phyloP scores from a whole-genome alignment of 2,888 invertebrate genomes.

The Ypsolopha scabrella region DNA sequence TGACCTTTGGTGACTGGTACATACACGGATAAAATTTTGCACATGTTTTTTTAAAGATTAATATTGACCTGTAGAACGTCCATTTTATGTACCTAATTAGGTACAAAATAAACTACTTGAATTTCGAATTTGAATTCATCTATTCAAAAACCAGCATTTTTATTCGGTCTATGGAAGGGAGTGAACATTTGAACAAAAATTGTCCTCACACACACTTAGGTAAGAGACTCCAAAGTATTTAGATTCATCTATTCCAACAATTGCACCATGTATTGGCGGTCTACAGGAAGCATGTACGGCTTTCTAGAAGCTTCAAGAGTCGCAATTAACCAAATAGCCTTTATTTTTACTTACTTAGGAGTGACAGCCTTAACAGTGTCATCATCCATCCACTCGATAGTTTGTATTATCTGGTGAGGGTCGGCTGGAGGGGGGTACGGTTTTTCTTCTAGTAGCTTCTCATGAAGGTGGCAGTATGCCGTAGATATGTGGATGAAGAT shows the following conservation, averaged over 20 bases:
- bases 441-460: slow-evolving; percentile 83
- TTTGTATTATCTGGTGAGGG: slow-evolving; percentile 80
- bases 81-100: too few species aligned
- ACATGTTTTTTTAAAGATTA: background rate
- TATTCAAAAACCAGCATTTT: background rate
- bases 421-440: slow-evolving; percentile 87
- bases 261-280: too few species aligned
- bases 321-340: background rate
- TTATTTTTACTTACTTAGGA: slow-evolving; percentile 34
- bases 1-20: too few species aligned
- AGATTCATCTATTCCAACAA: too few species aligned
- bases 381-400: slow-evolving; percentile 84
- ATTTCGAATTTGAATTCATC: too few species aligned
- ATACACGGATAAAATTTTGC: too few species aligned
- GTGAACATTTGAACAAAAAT: background rate
- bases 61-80: background rate
- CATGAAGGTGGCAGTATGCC: slow-evolving; percentile 90
- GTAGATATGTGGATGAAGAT: slow-evolving; percentile 87
- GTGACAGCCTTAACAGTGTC: slow-evolving; percentile 61
- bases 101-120: too few species aligned
- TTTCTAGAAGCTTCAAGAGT: too few species aligned
- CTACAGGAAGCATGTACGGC: too few species aligned
- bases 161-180: background rate
- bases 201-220: background rate
- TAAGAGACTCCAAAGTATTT: too few species aligned